phyloP scores from a whole-genome alignment of 2,113 vertebrate genomes.

The Apaloderma vittatum region DNA sequence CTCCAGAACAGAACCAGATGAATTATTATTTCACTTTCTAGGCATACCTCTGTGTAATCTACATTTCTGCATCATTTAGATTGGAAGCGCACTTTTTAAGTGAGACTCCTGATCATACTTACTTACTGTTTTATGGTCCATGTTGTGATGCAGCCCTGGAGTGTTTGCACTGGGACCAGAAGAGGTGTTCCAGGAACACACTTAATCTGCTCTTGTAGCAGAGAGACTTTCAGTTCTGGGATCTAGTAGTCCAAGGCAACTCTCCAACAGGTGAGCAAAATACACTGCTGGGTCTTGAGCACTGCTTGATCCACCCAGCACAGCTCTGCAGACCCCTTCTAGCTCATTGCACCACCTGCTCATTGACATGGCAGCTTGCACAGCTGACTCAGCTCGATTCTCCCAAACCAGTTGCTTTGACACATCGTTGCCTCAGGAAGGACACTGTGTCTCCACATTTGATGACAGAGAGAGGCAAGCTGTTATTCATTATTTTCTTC shows the following conservation, averaged over 20 bases:
- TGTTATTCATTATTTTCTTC: not conserved
- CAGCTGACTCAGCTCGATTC: not conserved
- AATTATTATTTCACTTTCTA: not conserved
- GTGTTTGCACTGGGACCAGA: not conserved
- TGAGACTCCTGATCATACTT: not conserved
- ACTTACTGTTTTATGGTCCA: not conserved
- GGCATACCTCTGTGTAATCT: not conserved
- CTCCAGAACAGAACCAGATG: not conserved
- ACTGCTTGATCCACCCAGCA: not conserved
- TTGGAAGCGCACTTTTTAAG: not conserved
- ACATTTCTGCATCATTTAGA: not conserved
- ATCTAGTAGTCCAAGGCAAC: not conserved
- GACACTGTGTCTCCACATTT: not conserved
- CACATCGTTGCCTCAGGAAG: not conserved
- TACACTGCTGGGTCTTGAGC: not conserved
- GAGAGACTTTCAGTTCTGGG: not conserved
- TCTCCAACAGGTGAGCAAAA: not conserved
- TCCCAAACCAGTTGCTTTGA: not conserved
- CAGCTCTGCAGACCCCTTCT: not conserved
- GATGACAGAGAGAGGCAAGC: not conserved
- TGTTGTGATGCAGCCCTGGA: not conserved
- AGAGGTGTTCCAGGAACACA: not conserved
- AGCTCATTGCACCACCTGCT: not conserved
- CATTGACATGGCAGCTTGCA: fast-evolving
- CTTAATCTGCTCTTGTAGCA: not conserved